These are phyloP conservation scores for Oopsacas minuta DNA, from an alignment of 37 sponge, comb jelly and placozoan genomes.

Conservation along the genomic window DNA sequence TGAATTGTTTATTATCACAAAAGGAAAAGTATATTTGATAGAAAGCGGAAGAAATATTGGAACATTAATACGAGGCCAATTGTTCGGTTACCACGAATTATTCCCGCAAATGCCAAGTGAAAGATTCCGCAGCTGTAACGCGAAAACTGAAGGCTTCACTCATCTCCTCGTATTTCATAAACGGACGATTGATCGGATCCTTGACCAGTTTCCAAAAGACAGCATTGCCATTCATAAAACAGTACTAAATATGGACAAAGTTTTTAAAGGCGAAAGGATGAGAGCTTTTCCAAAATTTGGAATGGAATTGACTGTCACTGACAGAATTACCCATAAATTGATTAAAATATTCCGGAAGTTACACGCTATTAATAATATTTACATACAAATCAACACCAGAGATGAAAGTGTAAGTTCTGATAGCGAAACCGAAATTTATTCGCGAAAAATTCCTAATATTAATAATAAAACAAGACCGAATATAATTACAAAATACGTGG, in stretches of 20 bases:
- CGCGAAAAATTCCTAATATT: too few species aligned
- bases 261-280: not conserved
- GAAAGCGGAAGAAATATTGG: not conserved
- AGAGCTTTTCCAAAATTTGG: not conserved
- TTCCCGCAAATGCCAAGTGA: not conserved
- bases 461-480: too few species aligned
- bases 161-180: not conserved
- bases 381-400: too few species aligned
- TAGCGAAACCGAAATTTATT: too few species aligned
- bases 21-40: not conserved
- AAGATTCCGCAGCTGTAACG: not conserved
- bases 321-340: not conserved
- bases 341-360: not conserved
- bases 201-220: not conserved
- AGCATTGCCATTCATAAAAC: not conserved
- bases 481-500: too few species aligned
- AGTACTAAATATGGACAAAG: not conserved
- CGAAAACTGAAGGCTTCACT: not conserved
- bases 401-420: too few species aligned
- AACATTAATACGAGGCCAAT: not conserved
- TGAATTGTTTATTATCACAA: slow-evolving; percentile 6
- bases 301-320: not conserved
- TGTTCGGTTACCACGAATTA: not conserved
- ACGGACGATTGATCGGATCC: not conserved
- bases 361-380: not conserved